Evolutionary conservation across 2,888 invertebrate genomes (phyloP), one percentile per base, ranked within the genome.

Genomic region (Linnaemya tessellans): DNA sequence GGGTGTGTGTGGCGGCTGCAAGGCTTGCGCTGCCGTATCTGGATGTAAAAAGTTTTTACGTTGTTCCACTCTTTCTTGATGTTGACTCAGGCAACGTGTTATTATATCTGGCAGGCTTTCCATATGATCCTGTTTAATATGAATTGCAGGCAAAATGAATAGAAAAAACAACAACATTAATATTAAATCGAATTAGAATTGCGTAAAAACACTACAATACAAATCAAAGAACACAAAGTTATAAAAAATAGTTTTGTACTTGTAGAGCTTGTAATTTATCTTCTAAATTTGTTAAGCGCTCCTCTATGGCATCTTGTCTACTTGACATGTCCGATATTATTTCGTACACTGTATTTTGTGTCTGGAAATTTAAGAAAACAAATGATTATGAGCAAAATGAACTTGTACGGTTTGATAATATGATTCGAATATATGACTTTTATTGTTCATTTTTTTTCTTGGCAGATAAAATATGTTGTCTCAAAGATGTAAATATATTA

Each of bases 271-370:
- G 95, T 90, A 99, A 93, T 93, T 98, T 98, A 91, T 98, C 98
- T 94, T 99, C 99, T 92, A 99, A 95, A 90, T 96, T 96, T 88
- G 96, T 96, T 90, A 99, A 94, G 90, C 98, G 95, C 93, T 98
- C 98, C 93, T 99, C 99, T 89, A 99, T 95, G 71, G 96, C 95
- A 92, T 98, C 97, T 93, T 99, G 98, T 75, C 98, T 96, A 84
- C 96, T 96, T 91, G 98, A 98, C 97, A 99, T 97, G 90, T 99
- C 99, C 79, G 98, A 97, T 87, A 99, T 98, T 90, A 99, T 97
- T 94, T 99, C 99, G 93, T 99, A 99, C 88, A 99, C 98, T 74
- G 98, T 98, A 91, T 98, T 98, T 94, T 99, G 98, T 88, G 98
- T 99, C 99, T 99, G 95, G 22, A 86, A 86, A 64, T 68, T 67